phyloP scores from a whole-genome alignment of 2,888 invertebrate genomes.

The Eristalinus sepulchralis region DNA sequence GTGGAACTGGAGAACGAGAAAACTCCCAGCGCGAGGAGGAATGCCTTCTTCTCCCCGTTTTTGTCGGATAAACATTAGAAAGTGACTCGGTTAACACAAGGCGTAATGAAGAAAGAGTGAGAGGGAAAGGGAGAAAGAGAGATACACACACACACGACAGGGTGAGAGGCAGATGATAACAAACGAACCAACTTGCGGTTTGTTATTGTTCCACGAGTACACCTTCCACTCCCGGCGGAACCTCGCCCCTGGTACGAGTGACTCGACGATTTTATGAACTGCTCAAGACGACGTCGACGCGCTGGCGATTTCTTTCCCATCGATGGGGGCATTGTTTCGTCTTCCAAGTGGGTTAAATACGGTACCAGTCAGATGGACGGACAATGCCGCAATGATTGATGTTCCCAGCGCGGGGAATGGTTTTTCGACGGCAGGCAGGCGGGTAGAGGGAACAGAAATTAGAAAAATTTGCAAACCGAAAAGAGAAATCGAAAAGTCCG shows the following conservation, averaged over 20 bases:
- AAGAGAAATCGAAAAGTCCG: constrained; percentile 31
- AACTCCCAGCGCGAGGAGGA: constrained; percentile 1
- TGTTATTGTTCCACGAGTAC: constrained; percentile 38
- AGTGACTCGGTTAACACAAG: constrained; percentile 58
- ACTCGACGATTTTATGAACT: background rate
- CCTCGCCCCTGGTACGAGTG: background rate
- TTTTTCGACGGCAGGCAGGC: background rate
- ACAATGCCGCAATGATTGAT: background rate
- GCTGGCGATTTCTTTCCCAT: background rate
- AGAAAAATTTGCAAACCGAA: constrained; percentile 33
- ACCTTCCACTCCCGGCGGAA: background rate
- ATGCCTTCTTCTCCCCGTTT: constrained; percentile 30
- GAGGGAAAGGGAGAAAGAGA: constrained; percentile 14
- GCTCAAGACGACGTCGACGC: background rate
- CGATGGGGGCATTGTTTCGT: constrained; percentile 22
- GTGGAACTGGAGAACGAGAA: background rate
- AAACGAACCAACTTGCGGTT: constrained; percentile 39
- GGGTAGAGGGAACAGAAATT: background rate
- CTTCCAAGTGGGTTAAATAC: constrained; percentile 37
- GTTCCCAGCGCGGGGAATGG: background rate
- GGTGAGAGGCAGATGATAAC: background rate
- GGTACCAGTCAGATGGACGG: background rate
- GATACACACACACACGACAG: background rate
- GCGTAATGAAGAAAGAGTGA: background rate
- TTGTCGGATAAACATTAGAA: constrained; percentile 58